phyloP scores from a whole-genome alignment of 1,140 invertebrate genomes.

The Nebria ingens region DNA sequence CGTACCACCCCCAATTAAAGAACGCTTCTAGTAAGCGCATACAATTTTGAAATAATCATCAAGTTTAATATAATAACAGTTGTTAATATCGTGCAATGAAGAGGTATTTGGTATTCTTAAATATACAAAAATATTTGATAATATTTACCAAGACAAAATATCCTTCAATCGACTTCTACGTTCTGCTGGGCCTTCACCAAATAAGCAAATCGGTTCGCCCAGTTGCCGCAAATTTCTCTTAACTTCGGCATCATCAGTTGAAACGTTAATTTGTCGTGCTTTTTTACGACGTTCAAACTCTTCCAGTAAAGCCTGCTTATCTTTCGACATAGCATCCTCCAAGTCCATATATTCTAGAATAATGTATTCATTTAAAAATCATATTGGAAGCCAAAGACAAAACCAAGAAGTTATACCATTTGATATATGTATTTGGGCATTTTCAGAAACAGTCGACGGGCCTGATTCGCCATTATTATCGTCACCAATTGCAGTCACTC shows the following conservation, averaged over 20 bases:
- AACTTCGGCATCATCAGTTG: constrained; percentile 90
- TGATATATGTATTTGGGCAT: constrained; percentile 55
- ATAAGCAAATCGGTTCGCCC: constrained; percentile 90
- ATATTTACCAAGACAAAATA: constrained; percentile 61
- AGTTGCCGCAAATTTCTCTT: constrained; percentile 81
- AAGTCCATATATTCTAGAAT: constrained; percentile 77
- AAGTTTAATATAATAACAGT: no score
- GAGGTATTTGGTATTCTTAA: no score
- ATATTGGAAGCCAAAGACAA: background rate
- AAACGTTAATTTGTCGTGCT: constrained; percentile 84
- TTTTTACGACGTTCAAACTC: constrained; percentile 89
- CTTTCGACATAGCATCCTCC: constrained; percentile 76
- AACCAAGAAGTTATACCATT: constrained; percentile 45
- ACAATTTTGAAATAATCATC: no score
- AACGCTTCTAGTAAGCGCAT: no score
- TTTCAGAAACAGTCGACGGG: constrained; percentile 34
- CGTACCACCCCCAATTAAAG: no score
- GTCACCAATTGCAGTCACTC: constrained; percentile 34
- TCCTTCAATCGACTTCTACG: constrained; percentile 82
- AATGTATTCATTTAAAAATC: constrained; percentile 11
- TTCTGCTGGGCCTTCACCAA: constrained; percentile 95
- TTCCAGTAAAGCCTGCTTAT: constrained; percentile 81
- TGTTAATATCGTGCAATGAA: no score
- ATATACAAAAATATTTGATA: background rate
- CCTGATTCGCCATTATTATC: constrained; percentile 38